Conservation (phyloP, 2,888 invertebrate species). For the Argyresthia goedartella region DNA sequence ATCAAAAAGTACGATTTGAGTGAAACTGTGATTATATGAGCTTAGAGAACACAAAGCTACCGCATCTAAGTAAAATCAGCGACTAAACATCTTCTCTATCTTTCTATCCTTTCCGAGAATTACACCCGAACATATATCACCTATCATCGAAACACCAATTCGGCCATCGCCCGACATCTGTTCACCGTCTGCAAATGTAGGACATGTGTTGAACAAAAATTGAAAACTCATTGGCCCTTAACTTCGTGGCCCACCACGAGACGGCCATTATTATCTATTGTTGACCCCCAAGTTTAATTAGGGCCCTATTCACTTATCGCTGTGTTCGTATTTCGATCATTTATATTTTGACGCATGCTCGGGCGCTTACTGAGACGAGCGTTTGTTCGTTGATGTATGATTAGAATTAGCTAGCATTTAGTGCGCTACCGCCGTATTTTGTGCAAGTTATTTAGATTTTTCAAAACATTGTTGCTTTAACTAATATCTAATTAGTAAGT, state of each 20-base stretch:
- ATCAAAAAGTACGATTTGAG: neutral
- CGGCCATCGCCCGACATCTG: neutral
- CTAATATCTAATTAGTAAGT: no score
- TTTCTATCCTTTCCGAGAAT: neutral
- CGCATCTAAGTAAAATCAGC: neutral
- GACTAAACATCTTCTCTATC: no score
- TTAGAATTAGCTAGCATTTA: conserved; percentile 27
- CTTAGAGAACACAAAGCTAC: no score
- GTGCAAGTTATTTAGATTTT: no score
- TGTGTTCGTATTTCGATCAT: conserved; percentile 46
- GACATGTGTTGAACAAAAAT: no score
- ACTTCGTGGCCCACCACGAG: conserved; percentile 37
- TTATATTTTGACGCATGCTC: conserved; percentile 47
- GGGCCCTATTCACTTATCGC: conserved; percentile 57
- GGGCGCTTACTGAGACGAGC: conserved; percentile 30
- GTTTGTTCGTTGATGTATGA: conserved; percentile 32
- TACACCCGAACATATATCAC: neutral
- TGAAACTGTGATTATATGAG: no score
- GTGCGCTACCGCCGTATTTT: neutral
- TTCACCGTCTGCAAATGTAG: neutral
- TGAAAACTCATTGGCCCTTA: conserved; percentile 21
- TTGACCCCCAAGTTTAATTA: conserved; percentile 53
- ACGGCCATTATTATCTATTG: conserved; percentile 38
- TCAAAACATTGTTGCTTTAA: no score
- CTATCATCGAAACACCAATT: neutral